These are phyloP conservation scores for Leptarthrus brevirostris DNA, from an alignment of 2,888 invertebrate genomes.

Conservation along the genomic window DNA sequence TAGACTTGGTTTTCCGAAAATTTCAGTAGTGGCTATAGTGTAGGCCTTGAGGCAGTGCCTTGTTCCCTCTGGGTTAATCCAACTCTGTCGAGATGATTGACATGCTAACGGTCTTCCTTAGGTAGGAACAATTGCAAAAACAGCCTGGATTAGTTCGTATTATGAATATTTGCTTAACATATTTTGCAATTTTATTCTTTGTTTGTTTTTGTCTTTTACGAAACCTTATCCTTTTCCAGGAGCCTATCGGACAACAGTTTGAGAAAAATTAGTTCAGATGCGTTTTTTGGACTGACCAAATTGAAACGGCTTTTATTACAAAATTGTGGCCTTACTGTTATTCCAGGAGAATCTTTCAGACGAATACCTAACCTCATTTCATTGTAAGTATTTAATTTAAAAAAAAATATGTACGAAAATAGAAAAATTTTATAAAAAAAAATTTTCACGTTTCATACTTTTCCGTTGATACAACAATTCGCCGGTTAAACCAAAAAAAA, in stretches of 20 bases:
- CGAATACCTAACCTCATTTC: slow-evolving; percentile 64
- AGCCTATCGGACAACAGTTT: slow-evolving; percentile 74
- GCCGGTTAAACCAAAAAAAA: background rate
- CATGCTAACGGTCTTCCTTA: no score
- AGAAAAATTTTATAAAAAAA: slow-evolving; percentile 15
- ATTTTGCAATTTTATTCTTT: no score
- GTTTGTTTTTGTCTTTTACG: background rate
- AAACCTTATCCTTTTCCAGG: slow-evolving; percentile 67
- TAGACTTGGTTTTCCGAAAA: no score
- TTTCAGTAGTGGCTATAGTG: no score
- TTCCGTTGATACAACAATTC: background rate
- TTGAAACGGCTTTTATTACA: slow-evolving; percentile 67
- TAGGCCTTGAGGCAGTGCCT: no score
- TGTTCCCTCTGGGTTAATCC: no score
- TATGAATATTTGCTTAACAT: no score
- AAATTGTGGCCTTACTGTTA: slow-evolving; percentile 67
- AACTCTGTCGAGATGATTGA: no score
- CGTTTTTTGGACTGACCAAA: slow-evolving; percentile 70
- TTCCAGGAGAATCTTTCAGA: slow-evolving; percentile 66
- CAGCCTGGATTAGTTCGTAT: no score
- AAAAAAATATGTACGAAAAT: slow-evolving; percentile 20
- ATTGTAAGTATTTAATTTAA: slow-evolving; percentile 62
- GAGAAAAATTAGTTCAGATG: slow-evolving; percentile 74
- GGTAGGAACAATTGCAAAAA: no score
- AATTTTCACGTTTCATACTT: background rate